Evolutionary conservation across 2,113 vertebrate species (phyloP).

Genomic region (Antechinus stuartii): DNA sequence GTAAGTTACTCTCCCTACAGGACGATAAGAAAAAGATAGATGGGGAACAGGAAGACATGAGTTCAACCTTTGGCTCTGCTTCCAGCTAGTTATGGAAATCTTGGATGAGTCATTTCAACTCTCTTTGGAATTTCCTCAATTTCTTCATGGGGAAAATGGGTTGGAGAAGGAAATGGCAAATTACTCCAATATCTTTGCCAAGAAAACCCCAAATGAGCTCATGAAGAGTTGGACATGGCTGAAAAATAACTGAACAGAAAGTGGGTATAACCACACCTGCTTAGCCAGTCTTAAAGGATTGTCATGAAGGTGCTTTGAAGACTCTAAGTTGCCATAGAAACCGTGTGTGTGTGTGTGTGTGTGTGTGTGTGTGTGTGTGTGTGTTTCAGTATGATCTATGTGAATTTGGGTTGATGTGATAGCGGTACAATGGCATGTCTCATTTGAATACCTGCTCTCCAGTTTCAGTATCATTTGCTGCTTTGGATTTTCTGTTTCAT

Average conservation of each 20-base stretch:
- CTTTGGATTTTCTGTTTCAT: background rate
- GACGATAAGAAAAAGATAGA: background rate
- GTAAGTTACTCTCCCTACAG: background rate
- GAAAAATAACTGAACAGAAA: background rate
- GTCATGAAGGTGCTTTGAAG: background rate
- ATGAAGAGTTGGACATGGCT: background rate
- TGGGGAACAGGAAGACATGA: background rate
- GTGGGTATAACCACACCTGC: background rate
- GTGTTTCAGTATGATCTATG: background rate
- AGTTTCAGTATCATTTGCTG: background rate
- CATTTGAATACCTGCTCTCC: background rate
- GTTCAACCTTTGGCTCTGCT: background rate
- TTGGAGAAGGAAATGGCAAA: background rate
- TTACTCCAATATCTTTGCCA: background rate
- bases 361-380: too few relatives aligned
- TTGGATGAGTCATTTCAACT: background rate
- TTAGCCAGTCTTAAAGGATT: background rate
- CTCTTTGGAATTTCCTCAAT: background rate
- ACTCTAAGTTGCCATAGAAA: background rate
- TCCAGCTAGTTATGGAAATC: background rate
- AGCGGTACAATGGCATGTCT: background rate
- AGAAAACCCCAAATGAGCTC: background rate
- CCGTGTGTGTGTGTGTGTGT: too few relatives aligned
- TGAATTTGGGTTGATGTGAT: background rate
- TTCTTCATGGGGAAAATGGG: background rate